Evolutionary conservation across 2,888 invertebrate genomes (phyloP).

Genomic region (Platycheirus rosarum): DNA sequence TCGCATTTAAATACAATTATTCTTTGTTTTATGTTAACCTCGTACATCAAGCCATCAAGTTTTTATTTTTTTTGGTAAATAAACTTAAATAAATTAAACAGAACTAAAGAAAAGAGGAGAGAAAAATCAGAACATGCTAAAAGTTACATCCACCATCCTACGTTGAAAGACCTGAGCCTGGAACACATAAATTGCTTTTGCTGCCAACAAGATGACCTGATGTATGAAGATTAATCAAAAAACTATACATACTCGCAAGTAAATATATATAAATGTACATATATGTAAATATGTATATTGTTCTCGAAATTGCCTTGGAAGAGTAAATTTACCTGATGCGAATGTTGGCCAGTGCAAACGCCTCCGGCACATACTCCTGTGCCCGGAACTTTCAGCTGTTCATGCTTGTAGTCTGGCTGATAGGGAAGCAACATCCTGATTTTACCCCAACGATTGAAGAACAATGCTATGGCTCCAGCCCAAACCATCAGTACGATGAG

Average conservation of each 20-base stretch:
- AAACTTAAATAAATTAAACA: constrained; percentile 28
- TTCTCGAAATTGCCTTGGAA: constrained; percentile 13
- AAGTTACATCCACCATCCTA: constrained; percentile 27
- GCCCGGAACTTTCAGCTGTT: constrained; percentile 91
- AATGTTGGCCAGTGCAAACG: constrained; percentile 85
- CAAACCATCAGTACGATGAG: constrained; percentile 91
- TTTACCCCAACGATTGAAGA: constrained; percentile 95
- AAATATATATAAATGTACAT: background rate
- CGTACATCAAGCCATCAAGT: constrained; percentile 47
- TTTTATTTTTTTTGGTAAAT: constrained; percentile 50
- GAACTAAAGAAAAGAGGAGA: background rate
- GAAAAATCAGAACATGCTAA: constrained; percentile 13
- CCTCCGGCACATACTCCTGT: constrained; percentile 87
- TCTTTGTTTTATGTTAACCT: constrained; percentile 5
- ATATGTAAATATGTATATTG: background rate
- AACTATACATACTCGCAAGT: background rate
- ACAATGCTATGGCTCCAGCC: constrained; percentile 93
- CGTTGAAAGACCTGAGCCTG: background rate
- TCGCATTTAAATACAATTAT: constrained; percentile 9
- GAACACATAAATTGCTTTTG: constrained; percentile 12
- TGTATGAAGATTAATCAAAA: constrained; percentile 42
- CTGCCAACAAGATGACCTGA: constrained; percentile 51
- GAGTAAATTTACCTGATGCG: constrained; percentile 81
- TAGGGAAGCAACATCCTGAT: constrained; percentile 95
- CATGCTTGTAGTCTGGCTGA: constrained; percentile 94